These are phyloP conservation scores for Rhinogobio ventralis DNA, from an alignment of 2,797 vertebrate species.

Conservation along the genomic window DNA sequence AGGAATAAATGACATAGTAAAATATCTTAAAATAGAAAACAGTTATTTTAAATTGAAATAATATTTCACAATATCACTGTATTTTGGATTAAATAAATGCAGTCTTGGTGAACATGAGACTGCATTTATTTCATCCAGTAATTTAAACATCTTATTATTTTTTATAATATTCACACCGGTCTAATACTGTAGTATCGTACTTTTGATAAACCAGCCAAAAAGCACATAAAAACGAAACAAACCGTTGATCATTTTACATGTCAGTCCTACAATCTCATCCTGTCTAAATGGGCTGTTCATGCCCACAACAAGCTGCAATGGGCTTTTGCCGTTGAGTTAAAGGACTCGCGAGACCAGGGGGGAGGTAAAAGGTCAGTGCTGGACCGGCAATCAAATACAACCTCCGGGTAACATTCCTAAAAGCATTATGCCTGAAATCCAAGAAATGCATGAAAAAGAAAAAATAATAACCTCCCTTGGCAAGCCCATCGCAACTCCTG, in stretches of 20 bases:
- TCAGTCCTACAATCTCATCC: background rate
- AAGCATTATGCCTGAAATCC: constrained; percentile 51
- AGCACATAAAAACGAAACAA: background rate
- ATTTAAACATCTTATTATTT: no score
- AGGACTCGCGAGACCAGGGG: background rate
- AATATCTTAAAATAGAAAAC: background rate
- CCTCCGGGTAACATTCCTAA: constrained; percentile 57
- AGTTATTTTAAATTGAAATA: background rate
- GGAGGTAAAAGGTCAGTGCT: constrained; percentile 33
- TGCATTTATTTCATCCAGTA: background rate
- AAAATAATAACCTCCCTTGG: constrained; percentile 54
- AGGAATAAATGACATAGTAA: background rate
- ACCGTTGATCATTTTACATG: background rate
- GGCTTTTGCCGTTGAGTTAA: background rate
- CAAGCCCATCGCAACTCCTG: constrained; percentile 36
- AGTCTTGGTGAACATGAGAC: background rate
- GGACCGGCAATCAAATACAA: constrained; percentile 51
- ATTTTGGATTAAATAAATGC: background rate
- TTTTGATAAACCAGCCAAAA: background rate
- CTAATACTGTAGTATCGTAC: background rate
- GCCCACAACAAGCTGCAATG: background rate
- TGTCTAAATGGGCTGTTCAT: background rate
- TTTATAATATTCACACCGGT: background rate
- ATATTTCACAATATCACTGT: background rate
- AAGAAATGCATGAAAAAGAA: constrained; percentile 53